A percentile compares a stretch with the other conserved stretches of the same genome.
phyloP scores from a whole-genome alignment of 2,797 vertebrate genomes.

The Oreochromis mossambicus region DNA sequence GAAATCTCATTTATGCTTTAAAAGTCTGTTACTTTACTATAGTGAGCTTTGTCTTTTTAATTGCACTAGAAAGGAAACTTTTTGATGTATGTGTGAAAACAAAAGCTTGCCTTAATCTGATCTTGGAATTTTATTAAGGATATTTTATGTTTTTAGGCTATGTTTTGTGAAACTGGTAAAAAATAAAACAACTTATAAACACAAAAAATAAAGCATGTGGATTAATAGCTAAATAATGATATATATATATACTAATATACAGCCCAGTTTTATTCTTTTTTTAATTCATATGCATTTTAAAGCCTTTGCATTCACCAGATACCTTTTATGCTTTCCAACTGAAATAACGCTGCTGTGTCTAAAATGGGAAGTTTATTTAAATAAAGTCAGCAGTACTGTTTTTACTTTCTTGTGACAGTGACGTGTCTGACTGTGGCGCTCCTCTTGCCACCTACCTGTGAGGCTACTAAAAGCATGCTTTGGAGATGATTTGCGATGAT shows the following conservation, averaged over 20 bases:
- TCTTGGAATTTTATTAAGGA: not conserved
- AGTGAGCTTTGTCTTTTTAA: not conserved
- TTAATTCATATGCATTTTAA: not conserved
- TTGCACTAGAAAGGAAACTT: not conserved
- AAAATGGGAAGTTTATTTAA: not conserved
- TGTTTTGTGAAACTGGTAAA: not conserved
- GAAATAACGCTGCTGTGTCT: not conserved
- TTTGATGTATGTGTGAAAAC: not conserved
- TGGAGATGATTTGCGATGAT: constrained; percentile 51
- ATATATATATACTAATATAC: not conserved
- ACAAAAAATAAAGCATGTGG: not conserved
- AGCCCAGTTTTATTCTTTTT: not conserved
- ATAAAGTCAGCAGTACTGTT: not conserved
- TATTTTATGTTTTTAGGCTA: not conserved
- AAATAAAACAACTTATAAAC: not conserved
- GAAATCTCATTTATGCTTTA: not conserved
- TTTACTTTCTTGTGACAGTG: not conserved
- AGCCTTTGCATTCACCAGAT: not conserved
- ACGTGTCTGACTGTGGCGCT: not conserved
- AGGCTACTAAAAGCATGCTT: constrained; percentile 22
- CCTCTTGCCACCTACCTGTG: constrained; percentile 11
- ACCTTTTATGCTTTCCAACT: not conserved
- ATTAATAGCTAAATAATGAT: not conserved
- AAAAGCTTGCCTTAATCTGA: not conserved
- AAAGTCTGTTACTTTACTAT: not conserved